Base-by-base conservation (phyloP, 2,113 vertebrate species). In the Sinocyclocheilus anophthalmus region DNA sequence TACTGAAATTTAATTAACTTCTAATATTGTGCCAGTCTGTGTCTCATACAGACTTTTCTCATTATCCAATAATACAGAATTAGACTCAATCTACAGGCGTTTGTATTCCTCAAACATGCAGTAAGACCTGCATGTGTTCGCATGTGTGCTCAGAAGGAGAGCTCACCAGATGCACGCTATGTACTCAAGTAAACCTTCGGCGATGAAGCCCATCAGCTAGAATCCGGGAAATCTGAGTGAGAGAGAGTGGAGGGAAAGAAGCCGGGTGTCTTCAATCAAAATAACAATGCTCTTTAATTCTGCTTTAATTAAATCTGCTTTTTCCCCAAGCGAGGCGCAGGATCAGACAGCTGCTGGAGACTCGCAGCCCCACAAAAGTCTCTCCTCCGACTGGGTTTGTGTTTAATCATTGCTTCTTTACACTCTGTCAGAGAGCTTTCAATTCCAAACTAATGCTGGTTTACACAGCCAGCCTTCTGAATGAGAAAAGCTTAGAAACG, bases 221-320 rank as follows among this genome's bases (percentile, higher is more conserved):
- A 88, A 90, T 90, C 85, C 88, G 84, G 79, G 75, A 87, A 79
- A 87, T 86, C 83, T 82, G 85, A 85, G 85, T 81, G 78, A 45
- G 53, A 55, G 22, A 65, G 67, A 61, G 33, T 18, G 12, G 82
- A 89, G 83, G 90, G 92, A 72, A 92, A 88, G 86, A 85, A 89
- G 85, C 90, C 72, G 82, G 81, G 86, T 87, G 90, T 89, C 86
- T 94, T 93, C 91, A 92, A 93, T 94, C 92, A 94, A 90, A 94
- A 93, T 90, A 94, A 93, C 91, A 93, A 92, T 94, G 89, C 87
- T 85, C 90, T 93, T 92, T 94, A 94, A 93, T 94, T 93, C 91
- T 90, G 76, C 87, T 85, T 93, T 94, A 95, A 94, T 95, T 93
- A 94, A 94, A 94, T 91, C 88, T 89, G 92, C 88, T 90, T 91